phyloP scores from a whole-genome alignment of 2,113 vertebrate species.

The Forbesichthys agassizii region DNA sequence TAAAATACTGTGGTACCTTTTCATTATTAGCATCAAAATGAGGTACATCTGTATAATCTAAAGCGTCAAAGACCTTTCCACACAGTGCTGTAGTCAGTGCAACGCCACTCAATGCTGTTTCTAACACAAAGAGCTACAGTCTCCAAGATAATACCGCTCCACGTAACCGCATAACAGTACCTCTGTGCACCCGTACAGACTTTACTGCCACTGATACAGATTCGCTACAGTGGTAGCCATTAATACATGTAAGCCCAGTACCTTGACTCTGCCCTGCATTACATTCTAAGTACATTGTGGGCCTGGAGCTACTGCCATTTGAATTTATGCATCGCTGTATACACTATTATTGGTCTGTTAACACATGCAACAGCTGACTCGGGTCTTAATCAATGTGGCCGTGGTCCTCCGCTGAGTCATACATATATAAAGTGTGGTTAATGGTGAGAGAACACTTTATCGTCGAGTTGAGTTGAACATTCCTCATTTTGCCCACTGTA shows the following conservation, averaged over 20 bases:
- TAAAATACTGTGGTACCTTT: conserved; percentile 33
- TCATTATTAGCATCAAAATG: conserved; percentile 32
- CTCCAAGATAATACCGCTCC: conserved; percentile 32
- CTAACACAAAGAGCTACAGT: conserved; percentile 42
- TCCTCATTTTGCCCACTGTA: background rate
- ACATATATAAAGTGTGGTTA: conserved; percentile 4
- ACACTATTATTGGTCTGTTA: conserved; percentile 16
- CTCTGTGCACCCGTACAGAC: conserved; percentile 33
- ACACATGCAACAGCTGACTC: conserved; percentile 34
- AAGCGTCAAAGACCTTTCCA: conserved; percentile 37
- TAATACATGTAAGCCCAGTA: background rate
- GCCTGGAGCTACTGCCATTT: no score
- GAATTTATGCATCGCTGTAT: no score
- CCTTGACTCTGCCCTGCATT: conserved; percentile 19
- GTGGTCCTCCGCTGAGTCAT: conserved; percentile 33
- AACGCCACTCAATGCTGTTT: conserved; percentile 61
- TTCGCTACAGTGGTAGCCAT: conserved; percentile 39
- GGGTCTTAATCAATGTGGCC: conserved; percentile 25
- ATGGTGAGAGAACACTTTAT: conserved; percentile 19
- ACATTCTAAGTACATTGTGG: background rate
- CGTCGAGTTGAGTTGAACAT: conserved; percentile 13
- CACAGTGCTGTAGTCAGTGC: conserved; percentile 72
- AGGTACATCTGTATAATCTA: conserved; percentile 42
- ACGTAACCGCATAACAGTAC: conserved; percentile 49
- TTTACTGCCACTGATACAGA: background rate